Base-by-base conservation (phyloP, 2,888 invertebrate species). In the Escarpia spicata region DNA sequence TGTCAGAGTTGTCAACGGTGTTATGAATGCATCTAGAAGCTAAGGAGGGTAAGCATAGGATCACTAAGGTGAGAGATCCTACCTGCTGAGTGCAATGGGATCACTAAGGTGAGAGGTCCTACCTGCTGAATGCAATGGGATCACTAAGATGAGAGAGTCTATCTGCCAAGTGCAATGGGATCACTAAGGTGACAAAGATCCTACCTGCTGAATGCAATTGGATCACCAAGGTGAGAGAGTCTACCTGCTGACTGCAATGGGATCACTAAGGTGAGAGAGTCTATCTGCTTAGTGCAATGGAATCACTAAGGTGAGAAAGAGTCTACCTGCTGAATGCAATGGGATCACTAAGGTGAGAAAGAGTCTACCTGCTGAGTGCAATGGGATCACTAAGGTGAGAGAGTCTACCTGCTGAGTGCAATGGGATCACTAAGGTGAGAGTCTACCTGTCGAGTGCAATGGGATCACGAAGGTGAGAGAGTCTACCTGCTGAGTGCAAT, bases 201-300 rank as follows among this genome's bases (percentile, higher is more conserved):
- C 45, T 45, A 45, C 45, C 6, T 45, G 2, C 98, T 98, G 91
- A 99, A 97, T 95, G 98, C 98, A 12, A 98, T 97, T 0, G 98
- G 98, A 97, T 98, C 98, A 0, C 98, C 98, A 15, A 98, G 97
- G 75, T 98, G 98, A 3, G 98, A 97, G 0, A 98, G 98, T 96
- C 99, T 99, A 94, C 98, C 98, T 96, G 99, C 99, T 45, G 10
- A 1, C 0, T 10, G 2, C 45, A 45, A 9, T 45, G 45, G 2
- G 8, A 9, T 45, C 6, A 45, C 2, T 45, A 45, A 8, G 37
- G 37, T 37, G 37, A 37, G 8, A 45, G 45, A 45, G 0, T 0
- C 0, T 45, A 45, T 2, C 0, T 45, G 45, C 45, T 45, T 0
- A 2, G 45, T 45, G 45, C 45, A 45, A 9, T 45, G 45, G 45